phyloP scores from a whole-genome alignment of 2,113 vertebrate genomes.

The Brevimyrus niger region DNA sequence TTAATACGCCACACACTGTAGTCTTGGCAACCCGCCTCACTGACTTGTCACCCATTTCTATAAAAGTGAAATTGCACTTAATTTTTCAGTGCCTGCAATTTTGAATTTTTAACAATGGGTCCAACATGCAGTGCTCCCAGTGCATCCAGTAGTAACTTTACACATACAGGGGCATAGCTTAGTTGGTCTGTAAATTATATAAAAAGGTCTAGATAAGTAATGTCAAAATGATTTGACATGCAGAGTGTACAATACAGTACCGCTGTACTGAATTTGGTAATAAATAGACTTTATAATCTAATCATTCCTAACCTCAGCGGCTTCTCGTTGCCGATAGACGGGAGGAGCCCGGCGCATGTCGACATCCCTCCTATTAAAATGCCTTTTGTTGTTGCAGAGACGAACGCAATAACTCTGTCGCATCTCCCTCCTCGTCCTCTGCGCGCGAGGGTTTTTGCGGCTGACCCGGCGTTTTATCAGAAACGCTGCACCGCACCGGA shows the following conservation, averaged over 20 bases:
- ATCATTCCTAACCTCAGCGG: not conserved
- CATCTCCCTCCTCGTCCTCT: not conserved
- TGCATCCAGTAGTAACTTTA: not conserved
- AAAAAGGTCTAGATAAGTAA: not conserved
- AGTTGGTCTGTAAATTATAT: not conserved
- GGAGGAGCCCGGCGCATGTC: not conserved
- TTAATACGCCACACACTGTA: not conserved
- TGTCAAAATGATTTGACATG: not conserved
- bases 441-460: not conserved
- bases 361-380: not conserved
- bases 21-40: not conserved
- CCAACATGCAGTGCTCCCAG: not conserved
- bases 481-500: not conserved
- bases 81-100: not conserved
- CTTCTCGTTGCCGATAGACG: not conserved
- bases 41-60: not conserved
- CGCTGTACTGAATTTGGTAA: not conserved
- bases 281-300: not conserved
- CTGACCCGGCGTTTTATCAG: slow-evolving; percentile 7
- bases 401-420: not conserved
- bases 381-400: not conserved
- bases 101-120: not conserved
- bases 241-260: not conserved
- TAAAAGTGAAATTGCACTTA: not conserved
- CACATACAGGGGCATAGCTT: not conserved